phyloP scores from a whole-genome alignment of 1,140 invertebrate species.

The Cyclargus thomasi region DNA sequence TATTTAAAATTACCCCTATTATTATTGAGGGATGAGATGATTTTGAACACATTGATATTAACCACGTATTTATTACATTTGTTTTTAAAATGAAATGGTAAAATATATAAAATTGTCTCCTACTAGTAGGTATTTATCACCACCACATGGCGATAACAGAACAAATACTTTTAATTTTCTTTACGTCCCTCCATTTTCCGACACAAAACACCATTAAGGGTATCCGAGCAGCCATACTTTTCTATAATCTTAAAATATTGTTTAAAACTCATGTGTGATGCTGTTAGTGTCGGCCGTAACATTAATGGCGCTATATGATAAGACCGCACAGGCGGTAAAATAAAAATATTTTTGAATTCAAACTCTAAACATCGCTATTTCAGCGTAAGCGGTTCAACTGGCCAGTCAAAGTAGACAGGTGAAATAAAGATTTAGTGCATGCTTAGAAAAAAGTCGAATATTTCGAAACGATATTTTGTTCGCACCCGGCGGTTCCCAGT shows the following conservation, averaged over 20 bases:
- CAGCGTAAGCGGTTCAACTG: slow-evolving; percentile 20
- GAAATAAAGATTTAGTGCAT: slow-evolving; percentile 19
- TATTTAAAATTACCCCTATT: too few species aligned
- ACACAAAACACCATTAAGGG: not conserved
- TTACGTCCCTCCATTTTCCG: not conserved
- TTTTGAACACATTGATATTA: too few species aligned
- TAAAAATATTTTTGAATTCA: slow-evolving; percentile 19
- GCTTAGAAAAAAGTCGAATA: slow-evolving; percentile 15
- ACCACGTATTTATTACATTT: too few species aligned
- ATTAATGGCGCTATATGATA: slow-evolving; percentile 17
- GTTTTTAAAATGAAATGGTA: too few species aligned
- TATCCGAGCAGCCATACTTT: not conserved
- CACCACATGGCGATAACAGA: too few species aligned
- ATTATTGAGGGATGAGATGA: too few species aligned
- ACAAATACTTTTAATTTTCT: not conserved
- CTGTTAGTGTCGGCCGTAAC: slow-evolving; percentile 7
- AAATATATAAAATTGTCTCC: too few species aligned
- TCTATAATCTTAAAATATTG: slow-evolving; percentile 13
- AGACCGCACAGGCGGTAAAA: slow-evolving; percentile 16
- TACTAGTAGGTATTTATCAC: too few species aligned
- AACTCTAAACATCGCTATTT: slow-evolving; percentile 14
- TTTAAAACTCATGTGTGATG: not conserved
- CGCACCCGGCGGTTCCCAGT: not conserved
- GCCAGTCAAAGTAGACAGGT: slow-evolving; percentile 22
- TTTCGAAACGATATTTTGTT: not conserved